Percentiles rank a stretch among this genome's conserved stretches.
These are phyloP conservation scores for Caracal caracal DNA, from an alignment of 2,113 vertebrate species.

Conservation along the genomic window DNA sequence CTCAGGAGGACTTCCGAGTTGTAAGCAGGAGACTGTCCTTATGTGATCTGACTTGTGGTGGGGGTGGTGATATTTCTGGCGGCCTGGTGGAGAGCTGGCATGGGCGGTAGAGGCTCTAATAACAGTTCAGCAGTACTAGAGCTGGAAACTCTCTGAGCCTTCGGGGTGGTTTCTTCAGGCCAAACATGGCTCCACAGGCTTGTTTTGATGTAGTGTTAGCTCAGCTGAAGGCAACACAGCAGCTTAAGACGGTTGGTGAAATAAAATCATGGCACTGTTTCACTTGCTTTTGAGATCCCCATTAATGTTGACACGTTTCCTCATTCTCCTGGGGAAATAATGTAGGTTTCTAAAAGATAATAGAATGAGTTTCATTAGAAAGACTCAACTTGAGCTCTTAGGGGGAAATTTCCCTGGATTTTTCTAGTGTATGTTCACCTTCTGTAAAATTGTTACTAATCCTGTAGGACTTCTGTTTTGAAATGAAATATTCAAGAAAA, in stretches of 20 bases:
- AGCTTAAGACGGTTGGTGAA: not conserved
- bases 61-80: rapidly evolving
- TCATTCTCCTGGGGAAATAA: not conserved
- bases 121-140: not conserved
- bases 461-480: not conserved
- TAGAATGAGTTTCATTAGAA: conserved; percentile 19
- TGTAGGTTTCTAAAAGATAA: not conserved
- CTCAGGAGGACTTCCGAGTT: not conserved
- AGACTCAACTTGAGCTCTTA: not conserved
- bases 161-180: not conserved
- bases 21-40: not conserved
- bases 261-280: not conserved
- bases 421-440: not conserved
- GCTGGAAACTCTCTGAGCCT: not conserved
- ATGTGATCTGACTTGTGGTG: not conserved
- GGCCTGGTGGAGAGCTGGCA: too few species aligned
- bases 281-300: not conserved
- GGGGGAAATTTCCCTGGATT: not conserved
- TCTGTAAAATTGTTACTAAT: not conserved
- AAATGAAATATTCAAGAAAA: conserved; percentile 29
- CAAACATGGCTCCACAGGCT: not conserved
- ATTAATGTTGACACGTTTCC: not conserved
- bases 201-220: not conserved
- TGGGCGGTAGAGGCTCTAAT: not conserved
- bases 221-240: not conserved